Evolutionary conservation across 2,888 invertebrate genomes (phyloP), one percentile per base, ranked within the genome.

Genomic region (Drosophila nigricruria): DNA sequence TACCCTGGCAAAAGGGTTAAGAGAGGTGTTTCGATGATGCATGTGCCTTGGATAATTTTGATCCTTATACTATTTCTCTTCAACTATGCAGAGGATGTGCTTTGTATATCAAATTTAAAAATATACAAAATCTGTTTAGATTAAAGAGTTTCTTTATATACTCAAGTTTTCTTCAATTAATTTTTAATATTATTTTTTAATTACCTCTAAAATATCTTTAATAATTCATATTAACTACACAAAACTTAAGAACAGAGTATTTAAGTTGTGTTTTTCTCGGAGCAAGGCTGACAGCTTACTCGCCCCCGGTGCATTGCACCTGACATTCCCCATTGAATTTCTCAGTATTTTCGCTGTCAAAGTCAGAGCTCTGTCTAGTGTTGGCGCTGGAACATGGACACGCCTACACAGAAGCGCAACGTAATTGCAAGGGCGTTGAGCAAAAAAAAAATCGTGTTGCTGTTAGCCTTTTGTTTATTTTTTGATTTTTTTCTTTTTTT

Each of bases 271-370:
- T 49, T 59, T 12, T 25, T 5, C 36, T 36, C 10, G 9, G 1
- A 16, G 12, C 16, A n/a, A n/a, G 42, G 54, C 34, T 62, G 67
- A 45, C 58, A 62, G 73, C 67, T 4, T 40, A 34, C 52, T 10
- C 43, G 18, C 27, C 12, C 20, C 34, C 30, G 20, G 3, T 3
- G 30, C 32, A 32, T 25, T 57, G 57, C 53, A 70, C 42, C 64
- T 70, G 70, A 12, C 47, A 16, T 42, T 52, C 36, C 36, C 25
- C 18, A 12, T 53, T 54, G 20, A 20, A 52, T 8, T 61, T 49
- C 14, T 73, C 45, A 16, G 56, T 60, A 30, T 52, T 64, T 47
- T 20, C 25, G 60, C 54, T 73, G 73, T 73, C 68, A 64, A 47
- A 49, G 56, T 45, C 68, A 61, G 40, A 4, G 49, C 14, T 27